These are phyloP conservation scores for Drosophila fuyamai DNA, from an alignment of 1,140 invertebrate genomes.

Conservation along the genomic window DNA sequence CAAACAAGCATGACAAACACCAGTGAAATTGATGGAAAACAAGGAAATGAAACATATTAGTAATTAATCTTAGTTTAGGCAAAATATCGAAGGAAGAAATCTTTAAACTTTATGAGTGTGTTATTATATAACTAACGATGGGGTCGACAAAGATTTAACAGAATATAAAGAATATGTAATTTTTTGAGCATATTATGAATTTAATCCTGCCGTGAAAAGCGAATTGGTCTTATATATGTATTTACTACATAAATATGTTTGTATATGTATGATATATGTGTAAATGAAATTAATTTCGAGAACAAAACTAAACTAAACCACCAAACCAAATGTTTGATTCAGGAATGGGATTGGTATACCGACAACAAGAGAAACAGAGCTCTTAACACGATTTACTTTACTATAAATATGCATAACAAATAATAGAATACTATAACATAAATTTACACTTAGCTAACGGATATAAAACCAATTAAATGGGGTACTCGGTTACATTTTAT, in stretches of 20 bases:
- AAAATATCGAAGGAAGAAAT: constrained; percentile 43
- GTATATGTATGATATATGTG: constrained; percentile 31
- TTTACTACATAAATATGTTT: constrained; percentile 53
- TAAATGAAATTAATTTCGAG: constrained; percentile 59
- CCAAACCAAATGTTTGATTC: constrained; percentile 63
- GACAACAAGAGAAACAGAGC: constrained; percentile 44
- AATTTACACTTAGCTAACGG: constrained; percentile 24
- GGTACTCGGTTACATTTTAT: neutral
- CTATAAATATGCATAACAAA: constrained; percentile 33
- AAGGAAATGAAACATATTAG: constrained; percentile 65
- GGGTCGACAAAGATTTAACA: constrained; percentile 33
- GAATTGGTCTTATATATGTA: constrained; percentile 73
- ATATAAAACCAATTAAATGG: constrained; percentile 2
- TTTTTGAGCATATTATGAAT: constrained; percentile 76
- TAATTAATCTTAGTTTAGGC: constrained; percentile 70
- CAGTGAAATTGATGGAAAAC: constrained; percentile 48
- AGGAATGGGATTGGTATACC: constrained; percentile 67
- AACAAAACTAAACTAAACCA: constrained; percentile 68
- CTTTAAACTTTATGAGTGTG: constrained; percentile 68
- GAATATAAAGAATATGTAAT: constrained; percentile 59
- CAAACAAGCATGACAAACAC: constrained; percentile 34
- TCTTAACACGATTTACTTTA: constrained; percentile 73
- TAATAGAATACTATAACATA: constrained; percentile 25
- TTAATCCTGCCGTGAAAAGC: constrained; percentile 78
- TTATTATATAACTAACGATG: constrained; percentile 51